Evolutionary conservation across 2,888 invertebrate species (phyloP).

Genomic region (Julus scandinavius): DNA sequence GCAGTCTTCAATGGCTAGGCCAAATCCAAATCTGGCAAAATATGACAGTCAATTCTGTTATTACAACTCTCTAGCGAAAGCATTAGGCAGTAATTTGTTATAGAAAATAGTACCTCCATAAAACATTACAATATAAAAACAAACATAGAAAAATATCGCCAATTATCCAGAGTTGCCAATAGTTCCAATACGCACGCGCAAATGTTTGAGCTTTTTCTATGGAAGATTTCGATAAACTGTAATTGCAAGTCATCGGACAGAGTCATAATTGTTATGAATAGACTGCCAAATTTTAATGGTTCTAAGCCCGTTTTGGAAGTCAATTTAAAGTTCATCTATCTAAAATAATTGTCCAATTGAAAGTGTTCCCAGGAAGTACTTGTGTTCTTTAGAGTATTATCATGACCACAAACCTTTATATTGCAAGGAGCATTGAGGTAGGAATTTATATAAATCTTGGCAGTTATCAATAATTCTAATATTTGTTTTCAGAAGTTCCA

Average conservation of each 20-base stretch:
- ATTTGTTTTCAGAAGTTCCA: not conserved
- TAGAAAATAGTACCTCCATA: not conserved
- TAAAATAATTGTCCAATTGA: not conserved
- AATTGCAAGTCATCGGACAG: not conserved
- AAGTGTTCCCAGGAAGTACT: not conserved
- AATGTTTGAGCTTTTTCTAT: not conserved
- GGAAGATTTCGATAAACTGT: not conserved
- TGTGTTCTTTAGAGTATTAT: not conserved
- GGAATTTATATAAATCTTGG: not conserved
- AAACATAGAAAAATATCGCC: constrained; percentile 18
- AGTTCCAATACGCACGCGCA: not conserved
- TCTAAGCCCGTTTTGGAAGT: not conserved
- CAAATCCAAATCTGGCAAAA: too few relatives aligned
- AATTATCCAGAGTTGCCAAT: not conserved
- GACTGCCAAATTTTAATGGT: not conserved
- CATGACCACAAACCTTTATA: not conserved
- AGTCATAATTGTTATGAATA: not conserved
- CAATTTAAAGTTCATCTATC: not conserved
- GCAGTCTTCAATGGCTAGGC: not conserved
- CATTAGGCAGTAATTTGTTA: not conserved
- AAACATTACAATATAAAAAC: constrained; percentile 41
- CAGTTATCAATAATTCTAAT: not conserved
- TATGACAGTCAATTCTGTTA: not conserved
- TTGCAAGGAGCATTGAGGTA: not conserved
- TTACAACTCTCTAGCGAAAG: constrained; percentile 11